phyloP scores from a whole-genome alignment of 2,888 invertebrate species.

The Drosophila eohydei region DNA sequence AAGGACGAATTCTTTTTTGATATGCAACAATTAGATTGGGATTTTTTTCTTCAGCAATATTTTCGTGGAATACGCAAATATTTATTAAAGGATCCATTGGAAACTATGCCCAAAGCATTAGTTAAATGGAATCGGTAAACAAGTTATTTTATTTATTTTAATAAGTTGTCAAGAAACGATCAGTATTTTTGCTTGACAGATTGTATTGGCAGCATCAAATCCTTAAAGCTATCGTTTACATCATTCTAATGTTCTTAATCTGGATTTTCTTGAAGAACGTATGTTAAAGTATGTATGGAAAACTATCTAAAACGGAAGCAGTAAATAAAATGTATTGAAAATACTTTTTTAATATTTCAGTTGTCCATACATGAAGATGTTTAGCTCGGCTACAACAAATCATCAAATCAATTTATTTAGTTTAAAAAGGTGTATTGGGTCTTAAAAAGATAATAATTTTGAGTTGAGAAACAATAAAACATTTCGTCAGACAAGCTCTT shows the following conservation, averaged over 20 bases:
- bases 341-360: not conserved
- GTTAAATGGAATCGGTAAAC: slow-evolving; percentile 26
- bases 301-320: not conserved
- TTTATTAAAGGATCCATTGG: slow-evolving; percentile 91
- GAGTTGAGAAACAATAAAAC: no score
- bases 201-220: slow-evolving; percentile 27
- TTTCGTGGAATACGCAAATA: slow-evolving; percentile 91
- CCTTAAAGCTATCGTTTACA: slow-evolving; percentile 5
- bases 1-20: slow-evolving; percentile 90
- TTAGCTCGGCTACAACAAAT: not conserved
- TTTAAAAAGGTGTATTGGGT: not conserved
- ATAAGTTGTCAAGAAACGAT: not conserved
- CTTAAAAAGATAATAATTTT: not conserved
- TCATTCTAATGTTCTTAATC: not conserved
- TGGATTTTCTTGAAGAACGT: not conserved
- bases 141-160: not conserved
- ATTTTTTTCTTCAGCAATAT: slow-evolving; percentile 88
- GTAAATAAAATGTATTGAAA: not conserved
- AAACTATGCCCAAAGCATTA: slow-evolving; percentile 89
- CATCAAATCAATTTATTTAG: not conserved
- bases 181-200: not conserved
- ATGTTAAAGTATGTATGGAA: not conserved
- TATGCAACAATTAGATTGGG: slow-evolving; percentile 91
- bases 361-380: not conserved
- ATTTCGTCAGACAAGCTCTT: no score